Base-by-base conservation (phyloP, 2,888 invertebrate species). In the Agelastica alni region DNA sequence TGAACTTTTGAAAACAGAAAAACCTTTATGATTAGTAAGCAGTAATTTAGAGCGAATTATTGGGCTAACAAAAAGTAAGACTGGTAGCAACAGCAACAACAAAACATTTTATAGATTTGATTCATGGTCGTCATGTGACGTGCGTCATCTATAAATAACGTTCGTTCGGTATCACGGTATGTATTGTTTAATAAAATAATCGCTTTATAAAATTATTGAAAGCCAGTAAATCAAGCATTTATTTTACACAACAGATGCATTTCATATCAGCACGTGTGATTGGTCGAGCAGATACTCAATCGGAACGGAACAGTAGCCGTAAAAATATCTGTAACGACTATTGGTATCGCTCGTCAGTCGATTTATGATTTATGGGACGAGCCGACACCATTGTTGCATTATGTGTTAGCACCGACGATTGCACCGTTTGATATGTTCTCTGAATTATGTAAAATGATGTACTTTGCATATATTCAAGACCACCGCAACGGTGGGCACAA, bases 171-270 rank as follows among this genome's bases (percentile, higher is more conserved):
- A 49, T 41, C 41, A 41, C 58, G 57, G 59, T 65, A 60, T 62
- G 66, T 64, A 68, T 70, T 69, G 70, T 73, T 73, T 72, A 73
- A 71, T 70, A 71, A 71, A 72, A 73, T 71, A 72, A 73, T 70
- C 70, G 71, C 71, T 71, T 70, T 70, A 69, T 69, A 71, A 70
- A 72, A 70, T 70, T 70, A 71, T 71, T 65, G 71, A 68, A 71
- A 70, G 63, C 65, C 65, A 53, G 73, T 76, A 76, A 75, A 76
- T 76, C 76, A 74, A 57, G 59, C 58, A 67, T 69, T 72, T 72
- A 73, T 75, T 72, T 72, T 71, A 71, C 59, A 68, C 68, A 70
- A 72, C 75, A 75, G 76, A 75, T 76, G 76, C 73, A 73, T 71
- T 72, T 66, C 72, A 69, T 68, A 69, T 70, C 70, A 66, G 67